Evolutionary conservation across 1,140 invertebrate genomes (phyloP).

Genomic region (Vollenhovia emeryi): DNA sequence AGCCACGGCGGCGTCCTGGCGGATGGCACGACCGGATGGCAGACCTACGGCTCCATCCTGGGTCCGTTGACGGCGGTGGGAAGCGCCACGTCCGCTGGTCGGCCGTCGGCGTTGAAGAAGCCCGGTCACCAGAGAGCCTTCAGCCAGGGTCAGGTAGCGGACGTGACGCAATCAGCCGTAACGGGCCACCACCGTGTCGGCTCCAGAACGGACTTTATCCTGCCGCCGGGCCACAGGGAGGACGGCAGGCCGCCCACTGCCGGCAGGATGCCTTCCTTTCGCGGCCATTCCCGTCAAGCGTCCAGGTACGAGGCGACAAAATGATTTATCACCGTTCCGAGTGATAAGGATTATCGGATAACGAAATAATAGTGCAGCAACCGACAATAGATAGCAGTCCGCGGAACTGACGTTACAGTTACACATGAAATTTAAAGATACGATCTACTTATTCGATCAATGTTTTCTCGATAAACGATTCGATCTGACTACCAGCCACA

Average conservation of each 20-base stretch:
- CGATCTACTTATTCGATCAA: background rate
- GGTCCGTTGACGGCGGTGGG: conserved; percentile 59
- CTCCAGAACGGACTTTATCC: conserved; percentile 94
- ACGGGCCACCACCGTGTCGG: conserved; percentile 92
- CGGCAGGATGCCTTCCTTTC: conserved; percentile 82
- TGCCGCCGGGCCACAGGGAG: conserved; percentile 91
- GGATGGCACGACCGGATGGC: conserved; percentile 78
- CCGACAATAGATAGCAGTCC: background rate
- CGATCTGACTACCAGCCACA: background rate
- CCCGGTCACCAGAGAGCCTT: conserved; percentile 93
- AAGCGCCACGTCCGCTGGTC: conserved; percentile 82
- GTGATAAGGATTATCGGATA: background rate
- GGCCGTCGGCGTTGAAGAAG: conserved; percentile 89
- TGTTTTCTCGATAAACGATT: background rate
- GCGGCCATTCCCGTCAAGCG: conserved; percentile 87
- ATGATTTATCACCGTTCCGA: background rate
- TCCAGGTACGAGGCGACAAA: conserved; percentile 79
- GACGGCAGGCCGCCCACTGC: conserved; percentile 83
- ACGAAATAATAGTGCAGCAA: background rate
- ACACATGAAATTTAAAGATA: background rate
- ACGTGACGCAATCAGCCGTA: conserved; percentile 82
- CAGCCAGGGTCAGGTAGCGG: conserved; percentile 93
- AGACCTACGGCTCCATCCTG: conserved; percentile 59
- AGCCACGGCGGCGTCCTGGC: conserved; percentile 91
- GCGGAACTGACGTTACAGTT: background rate